These are phyloP conservation scores for Drosophila pullipes DNA, from an alignment of 2,888 invertebrate species.

Conservation along the genomic window DNA sequence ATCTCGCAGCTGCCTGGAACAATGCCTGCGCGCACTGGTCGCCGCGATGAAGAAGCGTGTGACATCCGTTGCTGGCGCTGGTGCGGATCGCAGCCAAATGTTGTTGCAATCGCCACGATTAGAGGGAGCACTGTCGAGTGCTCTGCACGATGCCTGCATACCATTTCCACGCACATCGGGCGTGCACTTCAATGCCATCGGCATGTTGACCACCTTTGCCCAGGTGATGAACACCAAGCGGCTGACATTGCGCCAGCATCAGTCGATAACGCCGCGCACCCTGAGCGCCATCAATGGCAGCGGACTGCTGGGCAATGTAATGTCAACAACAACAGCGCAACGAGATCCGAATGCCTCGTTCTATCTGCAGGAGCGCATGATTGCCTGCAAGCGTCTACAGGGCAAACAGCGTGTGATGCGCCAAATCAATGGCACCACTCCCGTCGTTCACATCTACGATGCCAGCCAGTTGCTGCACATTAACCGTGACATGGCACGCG, in stretches of 20 bases:
- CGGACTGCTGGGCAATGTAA: slow-evolving; percentile 85
- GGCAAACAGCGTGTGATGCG: slow-evolving; percentile 85
- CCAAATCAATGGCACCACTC: slow-evolving; percentile 71
- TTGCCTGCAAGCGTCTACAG: slow-evolving; percentile 73
- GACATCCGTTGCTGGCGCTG: slow-evolving; percentile 56
- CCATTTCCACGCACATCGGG: slow-evolving; percentile 98
- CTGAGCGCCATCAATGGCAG: slow-evolving; percentile 89
- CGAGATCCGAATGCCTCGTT: slow-evolving; percentile 89
- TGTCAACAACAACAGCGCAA: slow-evolving; percentile 75
- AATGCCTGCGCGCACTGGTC: slow-evolving; percentile 91
- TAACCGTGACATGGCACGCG: slow-evolving; percentile 92
- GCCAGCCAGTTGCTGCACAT: slow-evolving; percentile 90
- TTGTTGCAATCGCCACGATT: slow-evolving; percentile 84
- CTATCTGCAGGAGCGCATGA: slow-evolving; percentile 90
- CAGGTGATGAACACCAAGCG: slow-evolving; percentile 90
- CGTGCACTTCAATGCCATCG: slow-evolving; percentile 95
- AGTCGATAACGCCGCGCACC: slow-evolving; percentile 90
- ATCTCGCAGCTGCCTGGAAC: slow-evolving; percentile 94
- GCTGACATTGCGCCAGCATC: slow-evolving; percentile 90
- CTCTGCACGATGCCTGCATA: slow-evolving; percentile 90
- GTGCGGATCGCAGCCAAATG: slow-evolving; percentile 83
- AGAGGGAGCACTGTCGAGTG: slow-evolving; percentile 85
- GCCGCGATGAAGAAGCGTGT: slow-evolving; percentile 87
- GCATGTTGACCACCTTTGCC: slow-evolving; percentile 94
- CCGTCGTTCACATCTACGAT: slow-evolving; percentile 84